Evolutionary conservation across 2,888 invertebrate genomes (phyloP).

Genomic region (Drosophila lutescens): DNA sequence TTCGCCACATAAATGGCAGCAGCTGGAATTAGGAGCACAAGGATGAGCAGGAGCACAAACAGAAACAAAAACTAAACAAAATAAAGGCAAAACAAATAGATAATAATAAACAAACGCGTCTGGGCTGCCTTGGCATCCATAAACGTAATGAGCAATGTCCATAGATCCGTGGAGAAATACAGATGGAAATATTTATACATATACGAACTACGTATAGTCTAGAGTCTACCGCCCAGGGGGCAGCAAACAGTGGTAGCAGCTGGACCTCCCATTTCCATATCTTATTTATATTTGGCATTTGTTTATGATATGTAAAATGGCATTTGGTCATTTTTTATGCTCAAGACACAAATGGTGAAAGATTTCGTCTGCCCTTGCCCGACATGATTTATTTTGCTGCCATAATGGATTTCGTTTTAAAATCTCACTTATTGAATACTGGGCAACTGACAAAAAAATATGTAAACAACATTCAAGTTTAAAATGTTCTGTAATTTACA

Average conservation of each 20-base stretch:
- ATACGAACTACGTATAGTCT: not conserved
- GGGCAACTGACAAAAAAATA: not conserved
- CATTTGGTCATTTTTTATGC: constrained; percentile 23
- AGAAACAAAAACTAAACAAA: constrained; percentile 25
- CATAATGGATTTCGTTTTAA: not conserved
- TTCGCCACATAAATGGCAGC: constrained; percentile 15
- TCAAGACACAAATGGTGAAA: constrained; percentile 8
- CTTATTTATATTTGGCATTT: constrained; percentile 17
- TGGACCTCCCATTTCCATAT: constrained; percentile 17
- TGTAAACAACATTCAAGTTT: no score
- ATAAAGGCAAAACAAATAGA: constrained; percentile 30
- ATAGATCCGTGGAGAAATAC: constrained; percentile 13
- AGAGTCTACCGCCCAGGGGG: not conserved
- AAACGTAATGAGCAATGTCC: constrained; percentile 26
- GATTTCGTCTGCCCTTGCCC: constrained; percentile 5
- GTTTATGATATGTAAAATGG: constrained; percentile 20
- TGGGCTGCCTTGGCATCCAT: constrained; percentile 38
- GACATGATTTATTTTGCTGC: constrained; percentile 9
- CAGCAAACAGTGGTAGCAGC: not conserved
- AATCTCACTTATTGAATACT: not conserved
- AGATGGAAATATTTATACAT: constrained; percentile 11
- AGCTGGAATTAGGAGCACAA: constrained; percentile 12
- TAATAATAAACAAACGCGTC: constrained; percentile 31
- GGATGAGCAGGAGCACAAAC: constrained; percentile 14
- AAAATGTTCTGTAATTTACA: no score